These are phyloP conservation scores for Sogatella furcifera DNA, from an alignment of 1,140 invertebrate species.

Conservation along the genomic window DNA sequence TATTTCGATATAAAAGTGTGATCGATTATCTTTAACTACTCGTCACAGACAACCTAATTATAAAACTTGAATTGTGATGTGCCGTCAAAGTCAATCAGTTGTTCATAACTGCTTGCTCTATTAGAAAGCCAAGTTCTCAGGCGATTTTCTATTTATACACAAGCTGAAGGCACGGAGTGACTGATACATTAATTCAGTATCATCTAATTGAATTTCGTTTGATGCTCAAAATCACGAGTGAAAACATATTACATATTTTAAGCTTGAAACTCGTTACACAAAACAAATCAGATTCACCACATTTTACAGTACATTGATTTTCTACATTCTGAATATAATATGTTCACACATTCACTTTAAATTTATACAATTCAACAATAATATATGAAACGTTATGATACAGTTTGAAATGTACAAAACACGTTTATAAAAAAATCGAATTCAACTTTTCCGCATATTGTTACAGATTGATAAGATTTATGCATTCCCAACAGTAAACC, in stretches of 20 bases:
- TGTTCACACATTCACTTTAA: neutral
- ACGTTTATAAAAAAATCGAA: too few relatives aligned
- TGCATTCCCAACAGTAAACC: too few relatives aligned
- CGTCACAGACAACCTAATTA: neutral
- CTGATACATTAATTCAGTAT: neutral
- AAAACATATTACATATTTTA: neutral
- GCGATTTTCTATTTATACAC: neutral
- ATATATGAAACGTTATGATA: too few relatives aligned
- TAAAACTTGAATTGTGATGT: neutral
- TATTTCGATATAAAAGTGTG: neutral
- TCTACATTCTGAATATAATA: neutral
- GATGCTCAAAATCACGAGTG: too few relatives aligned
- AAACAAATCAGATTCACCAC: neutral
- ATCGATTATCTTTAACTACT: neutral
- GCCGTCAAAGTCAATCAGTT: too few relatives aligned
- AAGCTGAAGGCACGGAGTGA: conserved; percentile 1
- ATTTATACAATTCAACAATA: neutral
- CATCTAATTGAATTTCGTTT: neutral
- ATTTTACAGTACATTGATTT: neutral
- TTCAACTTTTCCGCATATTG: too few relatives aligned
- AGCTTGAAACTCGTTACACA: neutral
- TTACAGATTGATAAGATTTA: too few relatives aligned
- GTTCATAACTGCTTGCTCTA: too few relatives aligned
- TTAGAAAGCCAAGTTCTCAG: neutral
- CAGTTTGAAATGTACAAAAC: too few relatives aligned